These are phyloP conservation scores for Hirudo medicinalis DNA, from an alignment of 1,140 invertebrate species.

Conservation along the genomic window DNA sequence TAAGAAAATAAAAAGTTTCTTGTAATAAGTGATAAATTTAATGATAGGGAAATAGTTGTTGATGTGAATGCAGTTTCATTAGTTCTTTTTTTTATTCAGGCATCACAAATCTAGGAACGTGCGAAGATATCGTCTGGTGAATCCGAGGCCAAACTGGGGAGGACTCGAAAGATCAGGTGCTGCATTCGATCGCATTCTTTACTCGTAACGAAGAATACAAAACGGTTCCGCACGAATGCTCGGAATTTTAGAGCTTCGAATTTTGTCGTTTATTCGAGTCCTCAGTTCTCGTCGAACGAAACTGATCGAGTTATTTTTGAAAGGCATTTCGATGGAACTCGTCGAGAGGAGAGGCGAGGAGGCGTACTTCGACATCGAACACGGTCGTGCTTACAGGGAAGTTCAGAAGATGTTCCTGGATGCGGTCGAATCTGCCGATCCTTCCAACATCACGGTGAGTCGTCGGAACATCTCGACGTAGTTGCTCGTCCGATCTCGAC, in stretches of 20 bases:
- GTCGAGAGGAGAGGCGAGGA: constrained; percentile 44
- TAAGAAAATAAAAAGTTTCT: background rate
- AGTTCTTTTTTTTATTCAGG: background rate
- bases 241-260: background rate
- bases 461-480: no score
- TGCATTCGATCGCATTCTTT: no score
- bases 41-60: no score
- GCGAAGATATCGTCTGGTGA: constrained; percentile 39
- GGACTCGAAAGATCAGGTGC: constrained; percentile 50
- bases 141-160: constrained; percentile 57
- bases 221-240: background rate
- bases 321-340: constrained; percentile 58
- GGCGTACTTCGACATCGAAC: constrained; percentile 65
- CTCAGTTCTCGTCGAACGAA: background rate
- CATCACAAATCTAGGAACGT: background rate
- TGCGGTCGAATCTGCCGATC: constrained; percentile 64
- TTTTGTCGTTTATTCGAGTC: no score
- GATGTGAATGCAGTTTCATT: background rate
- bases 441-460: constrained; percentile 62
- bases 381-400: constrained; percentile 60
- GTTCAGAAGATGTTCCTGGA: constrained; percentile 59
- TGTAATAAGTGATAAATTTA: background rate
- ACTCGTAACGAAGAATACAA: no score
- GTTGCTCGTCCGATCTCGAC: background rate
- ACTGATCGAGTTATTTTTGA: constrained; percentile 2